phyloP scores from a whole-genome alignment of 2,797 vertebrate species.

The Enteromius anoplus region DNA sequence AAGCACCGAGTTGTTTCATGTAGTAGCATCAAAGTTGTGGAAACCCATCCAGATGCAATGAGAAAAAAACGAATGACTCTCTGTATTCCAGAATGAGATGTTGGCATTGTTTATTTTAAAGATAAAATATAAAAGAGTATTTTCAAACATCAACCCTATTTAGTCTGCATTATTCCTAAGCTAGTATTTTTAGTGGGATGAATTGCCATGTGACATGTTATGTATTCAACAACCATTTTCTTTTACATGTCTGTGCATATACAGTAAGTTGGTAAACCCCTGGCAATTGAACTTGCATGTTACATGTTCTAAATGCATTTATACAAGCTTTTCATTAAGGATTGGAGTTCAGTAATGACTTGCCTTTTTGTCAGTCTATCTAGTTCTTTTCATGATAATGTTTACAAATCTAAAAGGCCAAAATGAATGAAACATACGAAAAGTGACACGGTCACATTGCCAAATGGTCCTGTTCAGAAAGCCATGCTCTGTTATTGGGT shows the following conservation, averaged over 20 bases:
- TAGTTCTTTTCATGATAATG: conserved; percentile 74
- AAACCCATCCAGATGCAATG: conserved; percentile 3
- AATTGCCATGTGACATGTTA: conserved; percentile 54
- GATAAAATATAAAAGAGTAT: conserved; percentile 17
- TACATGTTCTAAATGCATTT: conserved; percentile 75
- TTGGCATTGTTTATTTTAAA: conserved; percentile 30
- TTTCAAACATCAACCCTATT: conserved; percentile 33
- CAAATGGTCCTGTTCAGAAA: conserved; percentile 60
- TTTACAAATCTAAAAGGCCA: conserved; percentile 80
- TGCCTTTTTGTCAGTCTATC: conserved; percentile 70
- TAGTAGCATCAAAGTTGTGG: not conserved
- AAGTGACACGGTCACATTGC: conserved; percentile 56
- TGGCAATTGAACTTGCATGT: conserved; percentile 73
- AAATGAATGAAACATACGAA: conserved; percentile 68
- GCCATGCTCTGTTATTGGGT: conserved; percentile 71
- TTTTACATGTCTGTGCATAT: conserved; percentile 39
- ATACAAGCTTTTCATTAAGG: conserved; percentile 73
- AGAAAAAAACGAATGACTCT: not conserved
- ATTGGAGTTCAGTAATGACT: conserved; percentile 58
- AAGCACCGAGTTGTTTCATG: conserved; percentile 6
- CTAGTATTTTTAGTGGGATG: conserved; percentile 18
- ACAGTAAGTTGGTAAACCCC: conserved; percentile 47
- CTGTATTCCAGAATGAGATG: not conserved
- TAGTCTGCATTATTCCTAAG: conserved; percentile 35
- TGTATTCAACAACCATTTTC: conserved; percentile 52